Conservation (phyloP, 92 coral and sea anemone species). For the Scolanthus callimorphus region DNA sequence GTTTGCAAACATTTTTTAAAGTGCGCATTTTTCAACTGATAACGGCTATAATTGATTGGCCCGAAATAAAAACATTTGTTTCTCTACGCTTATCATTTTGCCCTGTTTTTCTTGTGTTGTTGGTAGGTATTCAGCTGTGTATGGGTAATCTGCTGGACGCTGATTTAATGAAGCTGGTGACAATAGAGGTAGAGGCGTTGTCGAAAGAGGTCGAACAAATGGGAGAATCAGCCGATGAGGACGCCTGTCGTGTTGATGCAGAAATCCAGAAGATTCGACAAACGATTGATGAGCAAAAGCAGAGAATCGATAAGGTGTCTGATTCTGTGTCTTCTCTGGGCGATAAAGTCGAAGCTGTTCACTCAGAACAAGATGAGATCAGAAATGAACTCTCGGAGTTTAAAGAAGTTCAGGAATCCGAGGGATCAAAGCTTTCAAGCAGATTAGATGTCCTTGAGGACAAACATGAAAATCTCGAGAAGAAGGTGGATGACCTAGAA, state of each 20-base stretch:
- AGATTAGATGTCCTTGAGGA: slow-evolving; percentile 15
- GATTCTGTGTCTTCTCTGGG: background rate
- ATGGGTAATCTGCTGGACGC: slow-evolving; percentile 73
- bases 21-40: no score
- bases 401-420: slow-evolving; percentile 14
- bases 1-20: no score
- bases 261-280: slow-evolving; percentile 40
- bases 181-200: slow-evolving; percentile 41
- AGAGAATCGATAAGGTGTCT: slow-evolving; percentile 6
- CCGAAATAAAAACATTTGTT: no score
- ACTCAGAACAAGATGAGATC: background rate
- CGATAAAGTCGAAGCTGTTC: slow-evolving; percentile 5
- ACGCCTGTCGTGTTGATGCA: slow-evolving; percentile 38
- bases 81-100: no score
- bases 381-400: slow-evolving; percentile 1
- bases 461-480: slow-evolving; percentile 16
- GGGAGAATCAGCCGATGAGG: slow-evolving; percentile 28
- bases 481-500: slow-evolving; percentile 29
- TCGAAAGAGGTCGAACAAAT: slow-evolving; percentile 15
- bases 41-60: no score
- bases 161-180: slow-evolving; percentile 60
- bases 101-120: slow-evolving; percentile 2
- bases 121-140: slow-evolving; percentile 73
- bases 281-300: slow-evolving; percentile 27
- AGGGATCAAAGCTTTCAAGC: background rate